A percentile compares a stretch with the other conserved stretches of the same genome.
These are phyloP conservation scores for Drosophila tripunctata DNA, from an alignment of 2,888 invertebrate genomes.

Conservation along the genomic window DNA sequence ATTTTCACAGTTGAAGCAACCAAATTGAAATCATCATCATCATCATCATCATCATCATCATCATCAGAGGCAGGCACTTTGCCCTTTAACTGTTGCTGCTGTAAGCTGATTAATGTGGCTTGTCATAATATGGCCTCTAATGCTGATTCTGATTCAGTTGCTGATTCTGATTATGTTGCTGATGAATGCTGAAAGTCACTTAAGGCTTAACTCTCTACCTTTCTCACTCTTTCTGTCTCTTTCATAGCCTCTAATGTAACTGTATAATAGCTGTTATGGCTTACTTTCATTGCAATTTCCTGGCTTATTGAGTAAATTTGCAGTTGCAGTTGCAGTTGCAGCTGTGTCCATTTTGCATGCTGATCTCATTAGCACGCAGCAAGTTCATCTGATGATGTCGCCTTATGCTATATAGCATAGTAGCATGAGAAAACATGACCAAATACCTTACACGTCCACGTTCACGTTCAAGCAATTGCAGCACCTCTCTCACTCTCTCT, in stretches of 20 bases:
- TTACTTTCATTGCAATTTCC: conserved; percentile 73
- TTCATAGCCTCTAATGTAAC: conserved; percentile 43
- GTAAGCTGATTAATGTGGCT: conserved; percentile 54
- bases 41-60: conserved; percentile 1
- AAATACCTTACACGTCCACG: conserved; percentile 47
- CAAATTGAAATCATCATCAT: conserved; percentile 50
- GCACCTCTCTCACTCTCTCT: too few relatives aligned
- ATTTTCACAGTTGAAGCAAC: conserved; percentile 7
- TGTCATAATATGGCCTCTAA: conserved; percentile 47
- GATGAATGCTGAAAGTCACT: conserved; percentile 56
- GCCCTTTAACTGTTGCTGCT: conserved; percentile 24
- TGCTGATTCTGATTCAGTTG: conserved; percentile 22
- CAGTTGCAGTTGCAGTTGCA: conserved; percentile 5
- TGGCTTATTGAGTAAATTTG: conserved; percentile 41
- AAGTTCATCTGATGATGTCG: conserved; percentile 63
- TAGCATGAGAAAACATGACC: conserved; percentile 21
- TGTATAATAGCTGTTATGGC: conserved; percentile 52
- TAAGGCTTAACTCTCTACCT: conserved; percentile 18
- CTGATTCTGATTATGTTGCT: conserved; percentile 24
- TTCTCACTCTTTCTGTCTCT: too few relatives aligned
- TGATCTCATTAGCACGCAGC: conserved; percentile 77
- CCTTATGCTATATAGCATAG: too few relatives aligned
- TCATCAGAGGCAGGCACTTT: conserved; percentile 10
- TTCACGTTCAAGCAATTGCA: conserved; percentile 42
- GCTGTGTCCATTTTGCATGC: conserved; percentile 70